A percentile compares a stretch with the other conserved stretches of the same genome.
Evolutionary conservation across 2,797 vertebrate genomes (phyloP).

Genomic region (Synanceia verrucosa): DNA sequence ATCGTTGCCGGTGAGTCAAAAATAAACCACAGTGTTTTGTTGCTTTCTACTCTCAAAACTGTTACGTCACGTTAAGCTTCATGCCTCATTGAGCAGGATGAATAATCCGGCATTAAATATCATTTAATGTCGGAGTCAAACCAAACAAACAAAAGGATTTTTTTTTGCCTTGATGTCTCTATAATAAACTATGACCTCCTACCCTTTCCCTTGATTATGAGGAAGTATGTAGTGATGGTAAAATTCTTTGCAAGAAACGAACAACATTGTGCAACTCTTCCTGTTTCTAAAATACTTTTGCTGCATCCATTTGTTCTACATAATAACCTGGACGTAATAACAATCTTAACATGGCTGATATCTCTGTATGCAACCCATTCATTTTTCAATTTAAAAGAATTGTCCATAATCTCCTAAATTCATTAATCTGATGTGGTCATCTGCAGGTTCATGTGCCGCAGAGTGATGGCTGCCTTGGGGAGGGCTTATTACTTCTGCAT

Average conservation of each 20-base stretch:
- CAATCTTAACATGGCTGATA: not conserved
- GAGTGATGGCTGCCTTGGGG: constrained; percentile 83
- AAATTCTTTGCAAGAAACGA: not conserved
- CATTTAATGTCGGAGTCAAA: no score
- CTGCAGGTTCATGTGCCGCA: constrained; percentile 78
- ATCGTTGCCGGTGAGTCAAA: not conserved
- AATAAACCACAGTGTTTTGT: not conserved
- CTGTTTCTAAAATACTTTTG: constrained; percentile 9
- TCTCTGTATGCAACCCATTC: not conserved
- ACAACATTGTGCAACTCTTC: constrained; percentile 34
- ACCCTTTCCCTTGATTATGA: not conserved
- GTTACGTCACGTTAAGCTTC: not conserved
- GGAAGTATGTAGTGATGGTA: constrained; percentile 25
- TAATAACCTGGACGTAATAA: not conserved
- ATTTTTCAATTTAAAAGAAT: not conserved
- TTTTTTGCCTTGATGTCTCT: not conserved
- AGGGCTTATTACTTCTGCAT: constrained; percentile 86
- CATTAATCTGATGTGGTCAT: not conserved
- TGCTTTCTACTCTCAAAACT: not conserved
- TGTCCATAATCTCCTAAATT: not conserved
- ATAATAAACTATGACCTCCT: not conserved
- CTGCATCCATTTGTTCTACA: not conserved
- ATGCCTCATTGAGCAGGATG: not conserved
- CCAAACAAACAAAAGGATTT: no score
- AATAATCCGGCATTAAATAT: constrained; percentile 9